Conservation (phyloP, 2,888 invertebrate species). For the Pheosia tremula region DNA sequence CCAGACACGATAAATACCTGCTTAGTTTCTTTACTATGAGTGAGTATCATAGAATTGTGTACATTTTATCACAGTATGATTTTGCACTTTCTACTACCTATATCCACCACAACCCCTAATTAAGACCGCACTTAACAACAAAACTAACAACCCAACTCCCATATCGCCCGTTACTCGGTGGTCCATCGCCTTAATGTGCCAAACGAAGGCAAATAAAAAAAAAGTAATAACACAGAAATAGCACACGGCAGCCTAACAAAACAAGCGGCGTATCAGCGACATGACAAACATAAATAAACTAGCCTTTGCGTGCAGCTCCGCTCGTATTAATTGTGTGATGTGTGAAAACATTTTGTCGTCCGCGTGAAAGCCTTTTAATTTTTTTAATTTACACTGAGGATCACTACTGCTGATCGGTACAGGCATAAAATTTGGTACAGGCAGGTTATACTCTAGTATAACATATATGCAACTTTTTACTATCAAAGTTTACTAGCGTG, state of each 20-base stretch:
- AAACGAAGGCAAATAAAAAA: slow-evolving; percentile 55
- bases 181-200: slow-evolving; percentile 57
- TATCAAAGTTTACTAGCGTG: no score
- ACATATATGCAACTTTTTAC: no score
- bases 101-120: background rate
- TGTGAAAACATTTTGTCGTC: background rate
- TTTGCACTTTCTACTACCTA: no score
- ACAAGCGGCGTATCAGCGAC: slow-evolving; percentile 46
- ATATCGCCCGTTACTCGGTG: slow-evolving; percentile 36
- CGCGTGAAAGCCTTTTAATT: no score
- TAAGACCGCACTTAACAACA: slow-evolving; percentile 14
- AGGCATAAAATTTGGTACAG: no score
- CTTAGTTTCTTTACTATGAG: no score
- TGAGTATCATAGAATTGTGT: no score
- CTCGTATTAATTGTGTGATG: slow-evolving; percentile 10
- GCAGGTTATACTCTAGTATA: no score
- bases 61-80: no score
- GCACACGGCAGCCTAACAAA: slow-evolving; percentile 70
- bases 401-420: no score
- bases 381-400: no score
- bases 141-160: slow-evolving; percentile 8
- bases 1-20: no score
- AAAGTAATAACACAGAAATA: slow-evolving; percentile 44
- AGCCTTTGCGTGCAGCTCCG: slow-evolving; percentile 12
- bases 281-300: slow-evolving; percentile 39